Conservation (phyloP, 2,888 invertebrate genomes). For the Argynnis bischoffii region DNA sequence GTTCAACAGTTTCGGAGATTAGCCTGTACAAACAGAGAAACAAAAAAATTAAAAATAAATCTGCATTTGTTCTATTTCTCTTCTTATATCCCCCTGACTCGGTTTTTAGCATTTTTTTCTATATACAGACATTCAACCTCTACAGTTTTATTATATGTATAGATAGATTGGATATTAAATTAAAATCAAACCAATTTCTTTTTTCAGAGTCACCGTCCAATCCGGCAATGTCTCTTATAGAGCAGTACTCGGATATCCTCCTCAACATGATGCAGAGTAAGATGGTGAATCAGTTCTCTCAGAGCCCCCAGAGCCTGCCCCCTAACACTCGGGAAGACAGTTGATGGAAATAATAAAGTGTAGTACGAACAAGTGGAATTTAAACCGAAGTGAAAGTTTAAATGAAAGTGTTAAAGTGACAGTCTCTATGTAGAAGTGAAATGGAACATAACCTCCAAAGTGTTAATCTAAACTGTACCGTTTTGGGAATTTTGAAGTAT, state of each 20-base stretch:
- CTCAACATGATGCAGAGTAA: constrained; percentile 81
- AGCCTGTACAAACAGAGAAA: no score
- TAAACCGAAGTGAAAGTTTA: constrained; percentile 1
- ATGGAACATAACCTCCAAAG: not conserved
- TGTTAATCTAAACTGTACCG: no score
- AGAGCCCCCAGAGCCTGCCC: constrained; percentile 68
- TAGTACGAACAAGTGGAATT: constrained; percentile 4
- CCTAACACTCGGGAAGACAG: constrained; percentile 64
- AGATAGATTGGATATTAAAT: no score
- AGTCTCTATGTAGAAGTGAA: no score
- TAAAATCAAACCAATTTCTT: constrained; percentile 1
- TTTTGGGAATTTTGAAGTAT: no score
- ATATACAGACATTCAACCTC: no score
- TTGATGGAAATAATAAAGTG: constrained; percentile 54
- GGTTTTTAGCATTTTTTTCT: no score
- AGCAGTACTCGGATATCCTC: constrained; percentile 84
- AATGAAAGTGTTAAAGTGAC: constrained; percentile 3
- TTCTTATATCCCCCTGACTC: no score
- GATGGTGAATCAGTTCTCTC: constrained; percentile 72
- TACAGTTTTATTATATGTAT: no score
- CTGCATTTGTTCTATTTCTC: no score
- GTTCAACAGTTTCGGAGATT: no score
- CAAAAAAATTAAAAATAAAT: no score
- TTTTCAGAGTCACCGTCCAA: constrained; percentile 64
- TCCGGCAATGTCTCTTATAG: constrained; percentile 80